Percentiles rank a stretch among this genome's conserved stretches.
Evolutionary conservation across 2,888 invertebrate species (phyloP).

Genomic region (Allolobophora icterica): DNA sequence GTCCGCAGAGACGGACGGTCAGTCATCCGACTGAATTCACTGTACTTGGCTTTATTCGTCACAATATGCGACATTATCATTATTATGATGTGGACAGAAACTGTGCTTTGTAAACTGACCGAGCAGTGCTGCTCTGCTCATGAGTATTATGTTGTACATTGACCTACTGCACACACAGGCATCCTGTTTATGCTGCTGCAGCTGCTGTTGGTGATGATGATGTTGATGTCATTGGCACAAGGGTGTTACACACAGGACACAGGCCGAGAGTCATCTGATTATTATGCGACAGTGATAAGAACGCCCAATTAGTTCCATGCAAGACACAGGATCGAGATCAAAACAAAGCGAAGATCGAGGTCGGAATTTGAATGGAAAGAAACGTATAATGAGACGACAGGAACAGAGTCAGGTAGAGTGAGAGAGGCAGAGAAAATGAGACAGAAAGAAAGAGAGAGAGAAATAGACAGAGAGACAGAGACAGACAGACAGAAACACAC

Average conservation of each 20-base stretch:
- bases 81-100: background rate
- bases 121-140: background rate
- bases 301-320: background rate
- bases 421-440: no score
- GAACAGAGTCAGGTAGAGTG: background rate
- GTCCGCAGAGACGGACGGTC: background rate
- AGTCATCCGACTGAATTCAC: background rate
- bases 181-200: no score
- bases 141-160: background rate
- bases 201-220: background rate
- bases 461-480: background rate
- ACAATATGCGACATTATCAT: slow-evolving; percentile 17
- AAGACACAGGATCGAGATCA: background rate
- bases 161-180: background rate
- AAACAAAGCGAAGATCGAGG: background rate
- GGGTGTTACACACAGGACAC: background rate
- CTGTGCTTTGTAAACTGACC: background rate
- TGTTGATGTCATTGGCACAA: background rate
- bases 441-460: background rate
- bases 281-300: background rate
- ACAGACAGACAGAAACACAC: background rate
- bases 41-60: background rate
- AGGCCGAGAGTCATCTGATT: background rate
- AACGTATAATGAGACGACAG: background rate
- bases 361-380: background rate